These are phyloP conservation scores for Pelobates cultripes DNA, from an alignment of 2,797 vertebrate species.

Conservation along the genomic window DNA sequence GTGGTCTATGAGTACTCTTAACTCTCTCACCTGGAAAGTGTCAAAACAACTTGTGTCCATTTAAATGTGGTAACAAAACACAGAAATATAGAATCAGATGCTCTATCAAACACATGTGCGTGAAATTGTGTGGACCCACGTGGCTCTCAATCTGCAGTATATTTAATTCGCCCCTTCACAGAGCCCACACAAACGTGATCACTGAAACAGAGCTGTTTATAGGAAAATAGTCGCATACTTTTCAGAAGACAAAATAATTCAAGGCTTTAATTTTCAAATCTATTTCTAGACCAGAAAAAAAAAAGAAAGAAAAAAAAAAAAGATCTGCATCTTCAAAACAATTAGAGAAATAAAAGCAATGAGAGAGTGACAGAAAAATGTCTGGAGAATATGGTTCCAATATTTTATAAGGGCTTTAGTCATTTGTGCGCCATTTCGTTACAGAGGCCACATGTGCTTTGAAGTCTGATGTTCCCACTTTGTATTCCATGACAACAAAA, in stretches of 20 bases:
- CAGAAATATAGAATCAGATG: not conserved
- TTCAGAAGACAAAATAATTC: constrained; percentile 37
- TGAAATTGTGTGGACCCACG: not conserved
- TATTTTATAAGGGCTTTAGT: constrained; percentile 70
- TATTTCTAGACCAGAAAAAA: constrained; percentile 46
- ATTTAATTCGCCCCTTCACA: not conserved
- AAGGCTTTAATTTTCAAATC: constrained; percentile 34
- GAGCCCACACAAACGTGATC: not conserved
- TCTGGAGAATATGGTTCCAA: constrained; percentile 58
- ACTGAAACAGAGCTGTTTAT: not conserved
- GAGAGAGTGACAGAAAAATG: not conserved
- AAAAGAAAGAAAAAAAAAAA: too few relatives aligned
- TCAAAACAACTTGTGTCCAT: too few relatives aligned
- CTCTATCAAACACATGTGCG: not conserved
- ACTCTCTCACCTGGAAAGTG: too few relatives aligned
- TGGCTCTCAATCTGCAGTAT: not conserved
- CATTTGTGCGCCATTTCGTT: constrained; percentile 76
- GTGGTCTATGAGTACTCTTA: too few relatives aligned
- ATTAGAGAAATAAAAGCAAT: not conserved
- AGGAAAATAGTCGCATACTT: constrained; percentile 9
- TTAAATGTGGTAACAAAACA: too few relatives aligned
- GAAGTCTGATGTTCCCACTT: constrained; percentile 81
- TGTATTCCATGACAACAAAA: constrained; percentile 82
- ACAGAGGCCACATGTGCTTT: constrained; percentile 82
- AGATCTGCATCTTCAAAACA: not conserved